Evolutionary conservation across 2,888 invertebrate genomes (phyloP).

Genomic region (Cyaniris semiargus): DNA sequence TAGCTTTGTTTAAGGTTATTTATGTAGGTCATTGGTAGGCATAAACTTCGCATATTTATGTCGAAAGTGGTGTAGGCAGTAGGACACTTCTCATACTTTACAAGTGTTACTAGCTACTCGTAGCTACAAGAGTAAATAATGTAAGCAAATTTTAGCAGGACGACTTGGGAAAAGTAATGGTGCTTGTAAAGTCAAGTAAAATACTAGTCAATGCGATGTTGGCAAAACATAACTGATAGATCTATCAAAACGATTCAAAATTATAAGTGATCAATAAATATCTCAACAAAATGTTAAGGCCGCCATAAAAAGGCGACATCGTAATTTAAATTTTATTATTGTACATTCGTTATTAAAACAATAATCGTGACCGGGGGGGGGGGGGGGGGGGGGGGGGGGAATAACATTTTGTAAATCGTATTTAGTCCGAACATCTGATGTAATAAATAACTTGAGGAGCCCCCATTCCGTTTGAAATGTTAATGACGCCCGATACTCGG

Average conservation of each 20-base stretch:
- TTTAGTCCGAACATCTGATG: neutral
- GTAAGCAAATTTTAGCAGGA: neutral
- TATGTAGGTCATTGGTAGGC: slow-evolving; percentile 21
- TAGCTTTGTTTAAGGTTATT: slow-evolving; percentile 15
- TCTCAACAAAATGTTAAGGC: slow-evolving; percentile 13
- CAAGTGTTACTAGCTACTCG: neutral
- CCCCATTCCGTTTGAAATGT: slow-evolving; percentile 71
- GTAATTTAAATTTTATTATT: neutral
- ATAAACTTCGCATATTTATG: neutral
- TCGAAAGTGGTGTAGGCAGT: neutral
- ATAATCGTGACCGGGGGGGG: neutral
- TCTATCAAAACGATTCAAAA: neutral
- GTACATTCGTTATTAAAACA: slow-evolving; percentile 20
- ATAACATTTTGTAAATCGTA: slow-evolving; percentile 12
- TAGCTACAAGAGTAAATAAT: neutral
- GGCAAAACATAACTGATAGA: neutral
- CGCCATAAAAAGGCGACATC: neutral
- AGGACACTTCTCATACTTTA: neutral
- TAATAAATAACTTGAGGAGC: slow-evolving; percentile 49
- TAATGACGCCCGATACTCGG: slow-evolving; percentile 68
- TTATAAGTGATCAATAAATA: neutral
- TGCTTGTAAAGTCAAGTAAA: neutral
- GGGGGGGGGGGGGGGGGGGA: neutral
- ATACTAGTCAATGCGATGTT: no score
- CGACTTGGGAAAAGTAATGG: neutral